Evolutionary conservation across 37 sponge, comb jelly and placozoan species (phyloP), one percentile per base, ranked within the genome.

Genomic region (Mnemiopsis leidyi): DNA sequence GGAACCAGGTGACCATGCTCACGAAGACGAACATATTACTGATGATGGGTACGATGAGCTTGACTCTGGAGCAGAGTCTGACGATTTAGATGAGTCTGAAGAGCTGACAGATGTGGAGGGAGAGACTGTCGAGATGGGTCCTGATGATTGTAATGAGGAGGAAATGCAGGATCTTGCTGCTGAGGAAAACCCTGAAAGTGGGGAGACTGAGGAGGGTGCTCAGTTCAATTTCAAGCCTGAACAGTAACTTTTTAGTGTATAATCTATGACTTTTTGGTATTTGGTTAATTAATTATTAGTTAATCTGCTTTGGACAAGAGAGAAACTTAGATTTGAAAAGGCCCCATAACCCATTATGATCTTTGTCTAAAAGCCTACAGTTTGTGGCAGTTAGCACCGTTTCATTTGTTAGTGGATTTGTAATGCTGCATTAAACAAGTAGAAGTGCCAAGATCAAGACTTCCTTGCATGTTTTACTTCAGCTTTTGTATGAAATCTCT

Each of bases 71-170:
- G 79, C 79, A 21, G 79, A 77, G 79, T 34, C 79, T 13, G 79
- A 77, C 18, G 79, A 32, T 31, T 32, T 77, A 9, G 79, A 77
- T 1, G 79, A 77, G 32, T 77, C 79, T 33, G 90, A 40, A 61
- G 90, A 85, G 48, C 3, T 85, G 39, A 5, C n/a, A 21, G 90
- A 85, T 18, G 90, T 38, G 13, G 75, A 71, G 7, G 30, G 25
- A 28, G 90, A 85, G 90, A 37, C 33, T n/a, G 90, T 38, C 26
- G 90, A 85, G 25, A 85, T 85, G 90, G 90, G 24, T 2, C 61
- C 40, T 13, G 90, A 40, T 23, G 90, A 85, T 85, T 20, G 36
- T n/a, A 9, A 39, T 2, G 90, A 85, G 9, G 90, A 85, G 36
- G 90, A 85, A n/a, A 26, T 36, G 23, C 61, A 85, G n/a, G 90